Conservation (phyloP, 2,113 vertebrate species). For the Lagopus muta region DNA sequence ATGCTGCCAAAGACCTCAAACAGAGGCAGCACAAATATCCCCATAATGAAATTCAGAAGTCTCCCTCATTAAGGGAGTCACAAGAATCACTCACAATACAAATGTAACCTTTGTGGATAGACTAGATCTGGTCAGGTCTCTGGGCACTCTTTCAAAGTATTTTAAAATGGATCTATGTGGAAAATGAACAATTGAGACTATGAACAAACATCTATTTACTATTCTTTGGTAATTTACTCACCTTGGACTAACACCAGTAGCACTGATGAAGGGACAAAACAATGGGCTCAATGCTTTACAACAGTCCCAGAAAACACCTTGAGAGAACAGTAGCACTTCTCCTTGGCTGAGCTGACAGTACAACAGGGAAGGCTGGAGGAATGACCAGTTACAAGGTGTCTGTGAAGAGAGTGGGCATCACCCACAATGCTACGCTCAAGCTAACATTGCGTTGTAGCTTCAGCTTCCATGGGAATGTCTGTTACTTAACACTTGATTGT, state of each 20-base stretch:
- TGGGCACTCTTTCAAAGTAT: neutral
- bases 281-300: neutral
- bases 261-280: conserved; percentile 4
- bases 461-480: neutral
- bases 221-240: conserved; percentile 49
- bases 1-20: neutral
- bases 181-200: neutral
- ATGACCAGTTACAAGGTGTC: neutral
- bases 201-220: neutral
- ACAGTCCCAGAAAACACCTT: neutral
- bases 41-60: neutral
- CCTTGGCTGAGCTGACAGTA: neutral
- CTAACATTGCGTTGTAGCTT: neutral
- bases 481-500: fast-evolving
- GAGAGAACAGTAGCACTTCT: neutral
- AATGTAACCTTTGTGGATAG: neutral
- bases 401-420: neutral
- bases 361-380: neutral
- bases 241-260: conserved; percentile 1
- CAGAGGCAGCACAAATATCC: conserved; percentile 20
- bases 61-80: neutral
- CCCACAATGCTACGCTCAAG: neutral
- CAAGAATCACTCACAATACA: neutral
- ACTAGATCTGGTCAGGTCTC: neutral
- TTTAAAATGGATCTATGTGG: neutral